Conservation (phyloP, 2,888 invertebrate genomes). For the Scaptomyza reducta region DNA sequence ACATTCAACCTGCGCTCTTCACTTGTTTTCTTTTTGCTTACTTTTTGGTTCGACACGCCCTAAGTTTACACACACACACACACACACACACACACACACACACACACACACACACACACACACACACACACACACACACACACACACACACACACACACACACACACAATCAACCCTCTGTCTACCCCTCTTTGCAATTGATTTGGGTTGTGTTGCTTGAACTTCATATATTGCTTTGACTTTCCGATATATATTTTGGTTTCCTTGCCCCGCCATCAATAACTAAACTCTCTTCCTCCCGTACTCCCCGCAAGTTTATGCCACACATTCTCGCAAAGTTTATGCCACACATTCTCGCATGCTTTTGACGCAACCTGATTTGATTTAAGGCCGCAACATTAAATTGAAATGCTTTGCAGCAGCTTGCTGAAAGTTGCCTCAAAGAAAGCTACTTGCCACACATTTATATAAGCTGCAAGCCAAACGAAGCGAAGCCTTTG, state of each 20-base stretch:
- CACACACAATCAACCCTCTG: neutral
- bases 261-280: conserved; percentile 43
- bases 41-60: conserved; percentile 53
- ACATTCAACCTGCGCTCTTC: conserved; percentile 69
- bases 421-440: conserved; percentile 57
- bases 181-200: conserved; percentile 5
- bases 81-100: neutral
- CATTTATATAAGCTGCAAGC: conserved; percentile 49
- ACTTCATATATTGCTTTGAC: conserved; percentile 13
- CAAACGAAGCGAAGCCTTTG: neutral
- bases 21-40: conserved; percentile 39
- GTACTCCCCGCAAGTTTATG: neutral
- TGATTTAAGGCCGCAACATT: conserved; percentile 71
- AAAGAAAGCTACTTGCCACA: conserved; percentile 62
- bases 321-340: conserved; percentile 23
- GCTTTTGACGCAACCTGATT: conserved; percentile 34
- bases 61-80: conserved; percentile 3
- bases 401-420: conserved; percentile 49
- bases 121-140: neutral
- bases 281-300: conserved; percentile 33
- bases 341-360: conserved; percentile 23
- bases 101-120: neutral
- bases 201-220: conserved; percentile 8
- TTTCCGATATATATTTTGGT: neutral
- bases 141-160: neutral